Percentiles rank a stretch among this genome's conserved stretches.
These are phyloP conservation scores for Gambelia wislizenii DNA, from an alignment of 2,797 vertebrate genomes.

Conservation along the genomic window DNA sequence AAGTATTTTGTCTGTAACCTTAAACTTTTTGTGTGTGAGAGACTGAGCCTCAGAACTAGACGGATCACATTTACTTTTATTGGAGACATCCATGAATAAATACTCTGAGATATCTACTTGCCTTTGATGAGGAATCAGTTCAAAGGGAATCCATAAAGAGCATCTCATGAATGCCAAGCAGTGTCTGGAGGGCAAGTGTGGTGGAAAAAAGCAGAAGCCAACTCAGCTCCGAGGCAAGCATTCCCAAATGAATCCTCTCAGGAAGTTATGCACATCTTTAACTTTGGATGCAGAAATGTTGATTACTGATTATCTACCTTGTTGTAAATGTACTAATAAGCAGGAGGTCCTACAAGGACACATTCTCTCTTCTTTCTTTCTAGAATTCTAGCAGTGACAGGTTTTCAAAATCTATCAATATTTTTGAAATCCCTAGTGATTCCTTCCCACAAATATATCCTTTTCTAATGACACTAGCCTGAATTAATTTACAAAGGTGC, in stretches of 20 bases:
- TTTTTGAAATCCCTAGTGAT: neutral
- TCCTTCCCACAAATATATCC: neutral
- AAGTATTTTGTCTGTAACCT: neutral
- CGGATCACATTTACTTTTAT: slow-evolving; percentile 13
- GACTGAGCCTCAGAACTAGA: neutral
- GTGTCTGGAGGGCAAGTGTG: neutral
- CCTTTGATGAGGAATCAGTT: slow-evolving; percentile 25
- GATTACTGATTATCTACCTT: slow-evolving; percentile 9
- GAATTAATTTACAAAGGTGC: slow-evolving; percentile 26
- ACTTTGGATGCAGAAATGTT: slow-evolving; percentile 5
- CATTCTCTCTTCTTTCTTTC: accelerated
- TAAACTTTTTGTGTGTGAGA: neutral
- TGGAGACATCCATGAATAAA: slow-evolving; percentile 25
- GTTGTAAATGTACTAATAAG: slow-evolving; percentile 14
- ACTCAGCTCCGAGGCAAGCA: neutral
- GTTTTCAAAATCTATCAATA: slow-evolving; percentile 19
- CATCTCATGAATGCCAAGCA: slow-evolving; percentile 32
- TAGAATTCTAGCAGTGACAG: neutral
- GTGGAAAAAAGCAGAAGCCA: neutral
- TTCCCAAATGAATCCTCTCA: slow-evolving; percentile 25
- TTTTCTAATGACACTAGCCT: neutral
- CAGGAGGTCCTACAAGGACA: slow-evolving; percentile 3
- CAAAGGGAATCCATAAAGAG: slow-evolving; percentile 36
- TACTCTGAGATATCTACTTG: slow-evolving; percentile 18
- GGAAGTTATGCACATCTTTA: slow-evolving; percentile 18